phyloP scores from a whole-genome alignment of 2,113 vertebrate species.

The Eidolon helvum region DNA sequence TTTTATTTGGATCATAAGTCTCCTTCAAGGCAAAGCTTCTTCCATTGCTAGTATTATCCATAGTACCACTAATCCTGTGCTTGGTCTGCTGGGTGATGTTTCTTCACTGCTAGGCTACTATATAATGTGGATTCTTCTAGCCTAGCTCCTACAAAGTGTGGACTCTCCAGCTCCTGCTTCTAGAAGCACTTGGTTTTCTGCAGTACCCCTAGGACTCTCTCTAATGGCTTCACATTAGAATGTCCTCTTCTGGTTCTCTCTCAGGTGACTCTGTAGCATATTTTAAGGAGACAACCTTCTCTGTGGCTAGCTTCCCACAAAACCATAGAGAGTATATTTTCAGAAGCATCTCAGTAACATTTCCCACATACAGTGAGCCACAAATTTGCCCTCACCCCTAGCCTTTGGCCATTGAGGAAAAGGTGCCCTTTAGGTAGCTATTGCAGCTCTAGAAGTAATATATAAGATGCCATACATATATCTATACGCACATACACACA shows the following conservation, averaged over 20 bases:
- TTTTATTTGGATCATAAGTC: background rate
- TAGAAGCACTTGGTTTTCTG: background rate
- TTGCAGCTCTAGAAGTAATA: background rate
- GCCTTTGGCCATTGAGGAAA: background rate
- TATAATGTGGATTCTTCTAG: background rate
- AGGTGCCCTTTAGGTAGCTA: background rate
- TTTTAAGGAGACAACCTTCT: background rate
- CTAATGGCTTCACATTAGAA: background rate
- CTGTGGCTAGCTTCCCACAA: background rate
- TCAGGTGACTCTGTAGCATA: background rate
- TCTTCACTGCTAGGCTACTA: background rate
- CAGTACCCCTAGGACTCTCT: background rate
- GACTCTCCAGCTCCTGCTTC: background rate
- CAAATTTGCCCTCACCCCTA: background rate
- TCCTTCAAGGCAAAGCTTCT: background rate
- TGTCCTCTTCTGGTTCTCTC: background rate
- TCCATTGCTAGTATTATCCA: background rate
- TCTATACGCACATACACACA: background rate
- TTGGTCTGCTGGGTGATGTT: background rate
- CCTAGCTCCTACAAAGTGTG: background rate
- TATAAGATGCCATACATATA: background rate
- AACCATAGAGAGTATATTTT: background rate
- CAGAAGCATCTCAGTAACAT: background rate
- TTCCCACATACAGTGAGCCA: background rate
- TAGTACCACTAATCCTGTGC: background rate